Base-by-base conservation (phyloP, 2,797 vertebrate genomes). In the Crocodylus rhombifer region DNA sequence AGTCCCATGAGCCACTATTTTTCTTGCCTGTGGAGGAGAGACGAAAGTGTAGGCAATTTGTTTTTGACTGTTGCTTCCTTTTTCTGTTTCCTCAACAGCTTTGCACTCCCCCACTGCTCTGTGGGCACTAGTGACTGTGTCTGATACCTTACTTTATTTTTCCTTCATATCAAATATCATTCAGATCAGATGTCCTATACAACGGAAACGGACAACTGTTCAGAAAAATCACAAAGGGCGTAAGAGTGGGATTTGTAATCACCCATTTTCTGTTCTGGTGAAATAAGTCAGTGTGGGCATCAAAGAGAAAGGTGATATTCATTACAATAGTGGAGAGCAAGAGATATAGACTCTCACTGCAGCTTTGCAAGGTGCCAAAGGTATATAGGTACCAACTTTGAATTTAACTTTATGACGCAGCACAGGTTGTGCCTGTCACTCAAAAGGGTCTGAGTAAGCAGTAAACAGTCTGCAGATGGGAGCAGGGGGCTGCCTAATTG, bases 321-420 rank as follows among this genome's bases (percentile, higher is more conserved):
- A 7, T 85, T 85, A 60, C 9, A 65, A 71, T 25, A 71, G 57
- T 23, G n/a, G 67, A 87, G 73, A 18, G 14, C 63, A 87, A 55
- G 6, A 67, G 75, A 78, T 23, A 33, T 8, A 73, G 67, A 42
- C 80, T 88, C 69, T 77, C 62, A 3, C n/a, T 73, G 88, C 80
- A 86, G 23, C 84, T 95, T 95, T 82, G 91, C 84, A 17, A 58
- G 75, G 15, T 77, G 4, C 14, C 33, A 33, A 80, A 82, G 71
- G 7, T 14, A 58, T 76, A 10, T 76, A 42, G 26, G n/a, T 4
- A 80, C 55, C 26, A 71, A 6, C 20, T 78, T 5, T 63, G 42
- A 9, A 51, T 11, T 51, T 51, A 51, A 51, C 42, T 51, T 51
- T 51, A 51, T 51, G 42, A 51, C 42, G 3, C 10, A 51, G 42